Base-by-base conservation (phyloP, 2,113 vertebrate genomes). In the Paramormyrops kingsleyae region DNA sequence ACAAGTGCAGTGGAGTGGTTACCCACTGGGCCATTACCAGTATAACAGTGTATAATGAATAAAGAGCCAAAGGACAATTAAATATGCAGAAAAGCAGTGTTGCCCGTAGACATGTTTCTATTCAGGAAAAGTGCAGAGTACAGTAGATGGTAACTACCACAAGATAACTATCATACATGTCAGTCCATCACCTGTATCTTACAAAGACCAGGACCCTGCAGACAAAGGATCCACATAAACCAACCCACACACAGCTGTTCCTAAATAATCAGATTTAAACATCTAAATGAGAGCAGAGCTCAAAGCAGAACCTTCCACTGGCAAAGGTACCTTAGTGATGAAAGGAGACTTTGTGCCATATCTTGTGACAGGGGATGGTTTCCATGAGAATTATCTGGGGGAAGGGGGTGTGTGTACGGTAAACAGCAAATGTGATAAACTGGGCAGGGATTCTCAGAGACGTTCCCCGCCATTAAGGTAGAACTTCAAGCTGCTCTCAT, bases 331-430 rank as follows among this genome's bases (percentile, higher is more conserved):
- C 21, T 47, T 49, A 19, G 19, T 21, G 62, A 88, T 70, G 27
- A 27, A 47, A 88, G 59, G 24, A 47, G 24, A 74, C 88, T 46
- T n/a, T 46, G 50, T 88, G 56, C 24, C 35, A 8, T 74, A 46
- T 74, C 88, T 88, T 70, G 88, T 74, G 88, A 88, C 88, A 49
- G 44, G 59, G 31, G 4, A 88, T 35, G 88, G 62, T 46, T 66
- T 88, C 87, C 88, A 15, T 88, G 88, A 88, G 88, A 88, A 74
- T 88, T 27, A 19, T 35, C 42, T 27, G 39, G 19, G 87, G 56
- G 17, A 15, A 7, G 70, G 31, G 70, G 17, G 56, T 19, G 27
- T 46, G 52, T 31, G 56, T 84, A 42, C 83, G 15, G 59, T 89
- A 84, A 84, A 44, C 24, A 80, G 77, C 9, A 13, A 84, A 49